Base-by-base conservation (phyloP, 2,797 vertebrate genomes). In the Ctenopoma kingsleyae region DNA sequence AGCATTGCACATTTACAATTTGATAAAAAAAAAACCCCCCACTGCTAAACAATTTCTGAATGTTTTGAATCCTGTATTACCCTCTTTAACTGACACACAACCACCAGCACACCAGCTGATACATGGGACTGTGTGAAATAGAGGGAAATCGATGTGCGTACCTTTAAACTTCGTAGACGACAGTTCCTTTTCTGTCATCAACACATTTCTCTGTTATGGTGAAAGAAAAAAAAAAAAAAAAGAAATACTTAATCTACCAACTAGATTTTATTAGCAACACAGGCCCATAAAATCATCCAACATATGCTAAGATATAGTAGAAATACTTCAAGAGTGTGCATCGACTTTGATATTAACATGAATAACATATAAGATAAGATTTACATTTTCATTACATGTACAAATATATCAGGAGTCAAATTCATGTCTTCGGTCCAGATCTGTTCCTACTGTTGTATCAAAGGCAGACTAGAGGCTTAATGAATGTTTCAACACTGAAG, bases 261-360 rank as follows among this genome's bases (percentile, higher is more conserved):
- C 93, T 95, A 93, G 93, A 94, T 95, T 98, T 97, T 97, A 97
- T 97, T 98, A 95, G 92, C 91, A 94, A 92, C 78, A 95, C 94
- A 96, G 93, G 92, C 91, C 85, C 94, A 94, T 94, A 89, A 92
- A 91, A 91, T 67, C 73, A 91, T 90, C 88, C 65, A 86, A 88
- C 93, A 94, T 91, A 90, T 78, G 90, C 94, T 93, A 91, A 89
- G 90, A 92, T 94, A 76, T 35, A 74, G 72, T 91, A 91, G 80
- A 85, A 90, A 92, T 85, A 89, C 70, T 83, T 61, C 81, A 81
- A 90, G 86, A 78, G 78, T 89, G 75, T 85, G 85, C 73, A 67
- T 66, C 81, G 55, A 81, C 72, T 78, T 66, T 67, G 56, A 79
- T 72, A 80, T 56, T 62, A 77, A 81, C 67, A 85, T 62, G 71